A percentile compares a stretch with the other conserved stretches of the same genome.
phyloP scores from a whole-genome alignment of 2,888 invertebrate genomes.

The Torymus aiolomorphi region DNA sequence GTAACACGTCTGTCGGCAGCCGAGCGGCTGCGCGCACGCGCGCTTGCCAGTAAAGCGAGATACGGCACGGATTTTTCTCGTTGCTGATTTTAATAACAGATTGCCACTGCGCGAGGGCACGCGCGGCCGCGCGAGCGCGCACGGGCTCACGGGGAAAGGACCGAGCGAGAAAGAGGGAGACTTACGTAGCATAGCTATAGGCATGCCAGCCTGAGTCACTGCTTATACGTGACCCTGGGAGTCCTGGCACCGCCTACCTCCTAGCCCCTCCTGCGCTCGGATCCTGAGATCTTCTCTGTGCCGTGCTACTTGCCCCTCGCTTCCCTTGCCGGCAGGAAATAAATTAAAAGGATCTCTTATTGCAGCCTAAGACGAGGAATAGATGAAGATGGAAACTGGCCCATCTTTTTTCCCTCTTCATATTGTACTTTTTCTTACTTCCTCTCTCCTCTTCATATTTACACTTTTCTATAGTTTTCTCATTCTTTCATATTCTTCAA shows the following conservation, averaged over 20 bases:
- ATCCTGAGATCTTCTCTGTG: constrained; percentile 16
- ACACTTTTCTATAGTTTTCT: too few species aligned
- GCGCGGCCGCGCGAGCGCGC: constrained; percentile 8
- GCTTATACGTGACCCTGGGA: constrained; percentile 71
- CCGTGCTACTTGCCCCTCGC: background rate
- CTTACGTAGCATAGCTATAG: constrained; percentile 43
- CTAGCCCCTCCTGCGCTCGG: constrained; percentile 44
- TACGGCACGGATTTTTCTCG: constrained; percentile 76
- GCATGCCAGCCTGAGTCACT: constrained; percentile 69
- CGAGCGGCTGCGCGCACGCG: constrained; percentile 31
- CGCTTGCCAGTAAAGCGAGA: constrained; percentile 65
- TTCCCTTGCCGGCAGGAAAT: constrained; percentile 58
- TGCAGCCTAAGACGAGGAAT: constrained; percentile 49
- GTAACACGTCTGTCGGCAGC: constrained; percentile 72
- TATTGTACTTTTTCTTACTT: background rate
- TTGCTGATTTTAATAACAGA: constrained; percentile 76
- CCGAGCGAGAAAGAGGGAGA: constrained; percentile 28
- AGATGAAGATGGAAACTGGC: constrained; percentile 52
- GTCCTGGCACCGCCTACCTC: constrained; percentile 52
- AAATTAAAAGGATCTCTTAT: constrained; percentile 62
- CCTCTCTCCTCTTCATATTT: too few species aligned
- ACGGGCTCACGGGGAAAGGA: background rate
- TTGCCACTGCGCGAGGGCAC: constrained; percentile 60
- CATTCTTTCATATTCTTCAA: background rate
- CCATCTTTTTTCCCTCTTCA: constrained; percentile 11